A percentile compares a stretch with the other conserved stretches of the same genome.
Evolutionary conservation across 2,113 vertebrate species (phyloP).

Genomic region (Hydrochoerus hydrochaeris): DNA sequence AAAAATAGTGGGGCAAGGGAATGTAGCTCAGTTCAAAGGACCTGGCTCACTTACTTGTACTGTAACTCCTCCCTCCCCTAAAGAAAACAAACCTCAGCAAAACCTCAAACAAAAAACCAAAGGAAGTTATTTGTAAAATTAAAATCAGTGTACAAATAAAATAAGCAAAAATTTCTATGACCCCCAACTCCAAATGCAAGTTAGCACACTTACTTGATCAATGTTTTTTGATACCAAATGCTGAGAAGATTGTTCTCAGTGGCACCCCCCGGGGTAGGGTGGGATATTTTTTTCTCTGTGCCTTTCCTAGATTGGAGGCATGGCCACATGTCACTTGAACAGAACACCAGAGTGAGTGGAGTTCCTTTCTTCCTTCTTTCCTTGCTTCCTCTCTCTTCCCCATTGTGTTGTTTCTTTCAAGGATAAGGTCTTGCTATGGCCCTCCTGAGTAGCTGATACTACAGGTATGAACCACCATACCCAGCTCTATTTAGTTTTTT

Average conservation of each 20-base stretch:
- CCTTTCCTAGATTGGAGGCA: neutral
- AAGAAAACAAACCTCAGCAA: neutral
- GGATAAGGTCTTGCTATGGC: too few relatives aligned
- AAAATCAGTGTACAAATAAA: neutral
- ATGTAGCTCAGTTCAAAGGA: neutral
- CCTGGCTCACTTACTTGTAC: neutral
- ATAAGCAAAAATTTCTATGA: neutral
- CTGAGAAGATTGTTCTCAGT: neutral
- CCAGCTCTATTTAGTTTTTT: neutral
- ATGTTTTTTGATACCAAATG: neutral
- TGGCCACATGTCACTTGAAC: neutral
- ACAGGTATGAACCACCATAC: neutral
- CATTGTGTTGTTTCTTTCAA: neutral
- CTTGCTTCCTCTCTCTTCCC: neutral
- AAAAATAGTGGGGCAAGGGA: neutral
- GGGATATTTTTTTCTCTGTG: accelerated
- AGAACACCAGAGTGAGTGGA: neutral
- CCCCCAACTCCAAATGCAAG: neutral
- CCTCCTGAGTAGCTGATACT: neutral
- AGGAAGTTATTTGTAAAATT: neutral
- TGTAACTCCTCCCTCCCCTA: neutral
- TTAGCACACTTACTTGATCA: neutral
- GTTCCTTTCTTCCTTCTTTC: neutral
- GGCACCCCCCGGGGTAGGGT: neutral
- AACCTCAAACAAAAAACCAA: neutral